Base-by-base conservation (phyloP, 2,888 invertebrate genomes). In the Tipula confusa region DNA sequence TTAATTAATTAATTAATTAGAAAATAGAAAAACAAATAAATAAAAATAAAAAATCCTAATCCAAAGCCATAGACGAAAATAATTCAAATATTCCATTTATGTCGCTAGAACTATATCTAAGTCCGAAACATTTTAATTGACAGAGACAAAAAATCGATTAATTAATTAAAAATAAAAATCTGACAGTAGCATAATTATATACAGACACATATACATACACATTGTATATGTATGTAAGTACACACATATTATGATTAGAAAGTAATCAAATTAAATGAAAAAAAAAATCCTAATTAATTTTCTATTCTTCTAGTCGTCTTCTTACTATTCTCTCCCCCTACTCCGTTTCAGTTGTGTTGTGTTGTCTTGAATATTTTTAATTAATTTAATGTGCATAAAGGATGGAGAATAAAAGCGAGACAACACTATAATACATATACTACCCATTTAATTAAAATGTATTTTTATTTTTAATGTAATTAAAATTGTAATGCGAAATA, bases 1-100 rank as follows among this genome's bases (percentile, higher is more conserved):
- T 64, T 64, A 64, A 64, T 64, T 64, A 64, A 64, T 64, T 64
- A 64, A 64, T 64, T 64, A 64, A 64, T 64, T 64, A 64, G n/a
- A 64, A 64, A 64, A 18, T 64, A 64, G 64, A 48, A 64, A 64
- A 7, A 64, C 64, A 64, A 24, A n/a, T 1, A 43, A 36, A 6
- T 11, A 36, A 9, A 9, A 5, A 36, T 11, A 64, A 64, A 64
- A 64, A 64, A 64, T 64, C 64, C n/a, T 64, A 64, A 64, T 64
- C 64, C 64, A 24, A 64, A 24, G 24, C 13, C 7, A 24, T 64
- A 64, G 64, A 64, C 64, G 24, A 64, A 64, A 64, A 18, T 64
- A 64, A 64, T 64, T 64, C 24, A 64, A 64, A 64, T 64, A 64
- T 64, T 64, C 64, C 64, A 64, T 24, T 24, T 64, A 24, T 24